These are phyloP conservation scores for Helicolenus hilgendorfi DNA, from an alignment of 2,797 vertebrate genomes.

Conservation along the genomic window DNA sequence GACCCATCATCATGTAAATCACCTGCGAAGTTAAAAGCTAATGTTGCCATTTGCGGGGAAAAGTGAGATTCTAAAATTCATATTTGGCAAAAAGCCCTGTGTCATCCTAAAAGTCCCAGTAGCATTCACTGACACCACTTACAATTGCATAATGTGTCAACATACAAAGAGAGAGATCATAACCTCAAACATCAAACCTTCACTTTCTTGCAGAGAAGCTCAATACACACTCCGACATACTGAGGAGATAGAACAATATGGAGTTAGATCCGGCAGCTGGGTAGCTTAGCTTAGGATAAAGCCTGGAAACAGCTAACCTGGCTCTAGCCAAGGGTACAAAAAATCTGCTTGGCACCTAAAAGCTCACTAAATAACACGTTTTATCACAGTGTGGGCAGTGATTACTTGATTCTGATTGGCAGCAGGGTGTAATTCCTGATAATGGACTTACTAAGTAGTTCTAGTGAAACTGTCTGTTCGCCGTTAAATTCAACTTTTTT, in stretches of 20 bases:
- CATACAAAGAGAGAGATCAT: not conserved
- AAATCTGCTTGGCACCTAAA: not conserved
- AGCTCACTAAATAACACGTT: not conserved
- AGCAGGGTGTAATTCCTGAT: no score
- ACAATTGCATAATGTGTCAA: conserved; percentile 3
- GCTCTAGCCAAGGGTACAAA: not conserved
- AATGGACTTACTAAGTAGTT: no score
- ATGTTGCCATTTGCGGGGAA: conserved; percentile 56
- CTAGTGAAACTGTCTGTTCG: no score
- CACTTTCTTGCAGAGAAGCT: not conserved
- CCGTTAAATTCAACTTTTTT: no score
- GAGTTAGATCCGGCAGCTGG: no score
- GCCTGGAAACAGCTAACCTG: not conserved
- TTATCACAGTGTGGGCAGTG: not conserved
- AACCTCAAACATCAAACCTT: not conserved
- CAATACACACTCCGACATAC: not conserved
- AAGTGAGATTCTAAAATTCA: conserved; percentile 33
- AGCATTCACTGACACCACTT: conserved; percentile 13
- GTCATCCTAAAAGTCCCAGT: not conserved
- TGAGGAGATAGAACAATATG: not conserved
- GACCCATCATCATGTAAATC: conserved; percentile 60
- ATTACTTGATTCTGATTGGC: not conserved
- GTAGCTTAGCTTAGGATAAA: not conserved
- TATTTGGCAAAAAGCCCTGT: conserved; percentile 26
- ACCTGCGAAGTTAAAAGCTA: conserved; percentile 60